Percentiles rank a stretch among this genome's conserved stretches.
phyloP scores from a whole-genome alignment of 2,797 vertebrate genomes.

The Kryptolebias ocellatus region DNA sequence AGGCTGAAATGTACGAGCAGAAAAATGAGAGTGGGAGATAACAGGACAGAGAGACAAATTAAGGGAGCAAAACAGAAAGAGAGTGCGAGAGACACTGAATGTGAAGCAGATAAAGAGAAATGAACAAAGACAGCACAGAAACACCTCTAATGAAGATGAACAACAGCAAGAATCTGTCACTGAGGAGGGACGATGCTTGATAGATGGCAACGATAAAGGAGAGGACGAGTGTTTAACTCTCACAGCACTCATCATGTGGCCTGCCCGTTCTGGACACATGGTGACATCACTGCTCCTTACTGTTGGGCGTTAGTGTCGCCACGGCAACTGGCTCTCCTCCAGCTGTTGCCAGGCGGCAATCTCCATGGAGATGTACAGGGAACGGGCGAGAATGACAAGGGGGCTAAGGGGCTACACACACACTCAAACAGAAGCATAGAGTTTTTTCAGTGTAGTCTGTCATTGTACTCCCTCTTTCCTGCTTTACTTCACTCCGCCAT shows the following conservation, averaged over 20 bases:
- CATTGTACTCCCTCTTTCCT: conserved; percentile 34
- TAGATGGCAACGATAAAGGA: conserved; percentile 58
- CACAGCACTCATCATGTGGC: conserved; percentile 56
- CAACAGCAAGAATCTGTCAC: conserved; percentile 50
- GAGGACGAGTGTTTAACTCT: conserved; percentile 58
- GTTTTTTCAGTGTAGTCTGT: conserved; percentile 20
- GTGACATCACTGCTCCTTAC: conserved; percentile 73
- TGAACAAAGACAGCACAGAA: conserved; percentile 58
- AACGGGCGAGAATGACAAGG: conserved; percentile 41
- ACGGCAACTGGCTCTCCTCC: conserved; percentile 77
- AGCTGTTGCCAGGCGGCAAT: conserved; percentile 84
- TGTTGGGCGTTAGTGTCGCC: conserved; percentile 66
- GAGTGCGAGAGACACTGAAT: conserved; percentile 37
- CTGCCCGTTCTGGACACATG: conserved; percentile 45
- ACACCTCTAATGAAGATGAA: conserved; percentile 76
- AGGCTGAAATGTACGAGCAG: conserved; percentile 6
- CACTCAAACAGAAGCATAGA: background rate
- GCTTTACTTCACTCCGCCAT: conserved; percentile 39
- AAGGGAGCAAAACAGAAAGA: conserved; percentile 15
- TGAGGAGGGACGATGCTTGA: conserved; percentile 56
- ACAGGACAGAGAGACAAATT: conserved; percentile 36
- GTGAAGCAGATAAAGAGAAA: conserved; percentile 43
- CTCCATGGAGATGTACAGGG: conserved; percentile 81
- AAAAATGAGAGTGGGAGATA: conserved; percentile 16
- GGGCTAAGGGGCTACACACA: conserved; percentile 32